These are phyloP conservation scores for Aphelenchoides bicaudatus DNA, from an alignment of 2,888 invertebrate genomes.

Conservation along the genomic window DNA sequence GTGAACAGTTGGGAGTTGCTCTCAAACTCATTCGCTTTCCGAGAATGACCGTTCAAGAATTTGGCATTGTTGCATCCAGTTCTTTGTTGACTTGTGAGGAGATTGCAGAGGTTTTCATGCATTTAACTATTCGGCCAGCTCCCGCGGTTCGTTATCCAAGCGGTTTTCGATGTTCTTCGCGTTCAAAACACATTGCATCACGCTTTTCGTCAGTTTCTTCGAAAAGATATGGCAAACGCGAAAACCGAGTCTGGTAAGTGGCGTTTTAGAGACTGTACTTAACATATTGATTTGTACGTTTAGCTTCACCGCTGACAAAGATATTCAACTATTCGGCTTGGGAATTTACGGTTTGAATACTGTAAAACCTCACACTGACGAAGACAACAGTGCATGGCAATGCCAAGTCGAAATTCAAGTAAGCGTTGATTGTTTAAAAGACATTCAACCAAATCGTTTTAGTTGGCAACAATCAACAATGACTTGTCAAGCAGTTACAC, in stretches of 20 bases:
- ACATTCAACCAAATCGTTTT: too few species aligned
- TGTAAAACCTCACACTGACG: constrained; percentile 30
- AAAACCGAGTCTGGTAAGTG: constrained; percentile 35
- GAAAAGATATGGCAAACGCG: constrained; percentile 36
- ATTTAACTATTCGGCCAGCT: constrained; percentile 33
- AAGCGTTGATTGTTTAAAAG: background rate
- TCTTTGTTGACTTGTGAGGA: constrained; percentile 38
- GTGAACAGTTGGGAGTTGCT: constrained; percentile 36
- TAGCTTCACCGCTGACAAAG: constrained; percentile 40
- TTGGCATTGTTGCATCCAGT: constrained; percentile 36
- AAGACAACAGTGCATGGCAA: constrained; percentile 25
- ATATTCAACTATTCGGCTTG: constrained; percentile 33
- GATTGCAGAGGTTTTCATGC: constrained; percentile 39
- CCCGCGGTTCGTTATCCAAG: constrained; percentile 33
- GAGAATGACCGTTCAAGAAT: constrained; percentile 39
- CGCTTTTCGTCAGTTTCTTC: constrained; percentile 35
- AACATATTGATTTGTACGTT: constrained; percentile 14
- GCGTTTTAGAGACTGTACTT: background rate
- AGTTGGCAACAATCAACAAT: background rate
- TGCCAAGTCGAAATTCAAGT: constrained; percentile 37
- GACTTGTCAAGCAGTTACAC: background rate
- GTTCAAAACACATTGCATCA: constrained; percentile 35
- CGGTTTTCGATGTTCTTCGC: constrained; percentile 33
- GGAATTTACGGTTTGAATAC: constrained; percentile 38
- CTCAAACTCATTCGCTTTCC: constrained; percentile 39